Base-by-base conservation (phyloP, 2,888 invertebrate genomes). In the Hesperia comma region DNA sequence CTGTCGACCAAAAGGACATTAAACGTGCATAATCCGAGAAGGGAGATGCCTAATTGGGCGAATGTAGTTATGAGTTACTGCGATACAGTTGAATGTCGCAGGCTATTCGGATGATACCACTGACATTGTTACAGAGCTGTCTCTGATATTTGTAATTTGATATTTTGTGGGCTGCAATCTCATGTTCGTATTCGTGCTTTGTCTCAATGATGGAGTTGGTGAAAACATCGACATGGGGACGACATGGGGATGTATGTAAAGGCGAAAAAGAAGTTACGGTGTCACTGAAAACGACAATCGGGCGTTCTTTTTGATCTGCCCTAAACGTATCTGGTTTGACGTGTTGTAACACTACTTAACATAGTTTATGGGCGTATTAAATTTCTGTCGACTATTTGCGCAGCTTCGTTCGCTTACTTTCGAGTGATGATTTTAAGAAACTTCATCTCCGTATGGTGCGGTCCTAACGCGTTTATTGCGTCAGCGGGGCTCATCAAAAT, bases 401-500 rank as follows among this genome's bases (percentile, higher is more conserved):
- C 19, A 0, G 10, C 1, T 19, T 49, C 12, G 19, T 1, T 19
- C 2, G 12, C 10, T 6, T 49, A 15, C 10, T 4, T n/a, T 49
- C 19, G 17, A 19, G 19, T 8, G 12, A 49, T 46, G 10, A 33
- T 49, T 60, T 12, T 33, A 37, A 32, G 37, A 55, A 43, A 46
- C 56, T 32, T 14, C 15, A 15, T 17, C 17, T 57, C 40, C 26
- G 57, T 33, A 54, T 53, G 32, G 40, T 43, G 6, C 62, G 73
- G 69, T 71, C 79, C 82, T 83, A 82, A 83, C 88, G 85, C 88
- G 87, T 91, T 91, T 90, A 91, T 91, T 91, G 90, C 91, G 91
- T 92, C 92, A 91, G 84, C 85, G 84, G 79, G 82, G 78, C 89
- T 92, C 92, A 92, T 93, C 92, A 93, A 92, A 93, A 93, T 93